Evolutionary conservation across 2,797 vertebrate genomes (phyloP), one percentile per base, ranked within the genome.

Genomic region (Gymnoscopelus microlampas): DNA sequence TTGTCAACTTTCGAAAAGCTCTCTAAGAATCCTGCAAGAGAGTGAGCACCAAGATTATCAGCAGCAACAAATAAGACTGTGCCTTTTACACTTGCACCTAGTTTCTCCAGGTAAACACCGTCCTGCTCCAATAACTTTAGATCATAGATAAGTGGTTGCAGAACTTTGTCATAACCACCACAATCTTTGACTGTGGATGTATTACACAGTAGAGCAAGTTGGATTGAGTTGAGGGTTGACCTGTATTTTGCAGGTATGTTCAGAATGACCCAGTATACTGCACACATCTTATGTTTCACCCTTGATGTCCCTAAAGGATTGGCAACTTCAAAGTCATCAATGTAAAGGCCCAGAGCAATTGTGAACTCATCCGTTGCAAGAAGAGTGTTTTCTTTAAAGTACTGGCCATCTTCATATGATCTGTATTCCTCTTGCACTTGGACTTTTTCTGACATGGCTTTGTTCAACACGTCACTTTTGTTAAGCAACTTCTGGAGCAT

Each of bases 171-270:
- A 74, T 67, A 85, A 48, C 59, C 67, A 48, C 59, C 68, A 76
- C 26, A 67, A 48, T 73, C 11, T 75, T 75, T 77, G 3, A 78
- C 61, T 47, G 72, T 71, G 7, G 35, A 65, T 2, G 50, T 61
- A 12, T 72, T 82, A 19, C 67, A 80, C 1, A 76, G 55, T 15
- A 85, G 15, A 39, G 73, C 64, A 67, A 79, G 67, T 48, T 78
- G 74, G 3, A 80, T 65, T 7, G 62, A 73, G 24, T 62, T 71
- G 3, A 81, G 71, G 10, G 71, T 59, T 47, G 68, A 81, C 6
- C 78, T 67, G 50, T 85, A 83, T 76, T 81, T 81, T 63, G 69
- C 13, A 26, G 73, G 78, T 68, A 83, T 70, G n/a, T 77, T 85
- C 0, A 56, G 60, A 85, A 82, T 72, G 4, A 76, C 76, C 73